These are phyloP conservation scores for Rafetus swinhoei DNA, from an alignment of 2,113 vertebrate species.

Conservation along the genomic window DNA sequence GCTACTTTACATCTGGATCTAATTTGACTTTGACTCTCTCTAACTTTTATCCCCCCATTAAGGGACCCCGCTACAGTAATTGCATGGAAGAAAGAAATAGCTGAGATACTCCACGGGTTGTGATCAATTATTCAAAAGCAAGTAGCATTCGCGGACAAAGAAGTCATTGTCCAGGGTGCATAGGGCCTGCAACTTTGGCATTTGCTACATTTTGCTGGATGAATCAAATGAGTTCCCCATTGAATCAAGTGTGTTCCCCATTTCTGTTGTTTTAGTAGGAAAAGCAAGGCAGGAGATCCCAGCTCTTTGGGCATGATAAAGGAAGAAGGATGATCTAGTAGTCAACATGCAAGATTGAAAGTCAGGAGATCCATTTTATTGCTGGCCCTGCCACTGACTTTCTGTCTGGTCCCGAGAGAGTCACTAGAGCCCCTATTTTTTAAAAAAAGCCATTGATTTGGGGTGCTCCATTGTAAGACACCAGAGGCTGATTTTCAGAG, in stretches of 20 bases:
- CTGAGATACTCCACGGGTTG: not conserved
- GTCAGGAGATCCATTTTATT: not conserved
- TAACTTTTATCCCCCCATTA: not conserved
- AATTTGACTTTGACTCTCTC: rapidly evolving
- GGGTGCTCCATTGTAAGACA: not conserved
- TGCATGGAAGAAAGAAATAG: not conserved
- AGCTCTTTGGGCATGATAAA: slow-evolving; percentile 61
- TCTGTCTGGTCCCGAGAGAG: not conserved
- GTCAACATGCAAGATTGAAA: not conserved
- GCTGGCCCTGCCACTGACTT: not conserved
- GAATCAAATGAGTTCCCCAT: not conserved
- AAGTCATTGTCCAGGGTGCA: not conserved
- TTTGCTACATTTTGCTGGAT: slow-evolving; percentile 5
- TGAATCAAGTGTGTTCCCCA: too few species aligned
- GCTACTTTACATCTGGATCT: not conserved
- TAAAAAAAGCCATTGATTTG: not conserved
- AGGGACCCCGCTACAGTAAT: rapidly evolving
- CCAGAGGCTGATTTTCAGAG: not conserved
- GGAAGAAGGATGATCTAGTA: slow-evolving; percentile 14
- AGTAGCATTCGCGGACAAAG: not conserved
- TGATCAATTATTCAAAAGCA: slow-evolving; percentile 23
- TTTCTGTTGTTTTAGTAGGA: slow-evolving; percentile 47
- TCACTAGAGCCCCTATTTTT: not conserved
- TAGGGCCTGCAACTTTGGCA: not conserved
- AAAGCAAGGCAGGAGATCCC: slow-evolving; percentile 42